phyloP scores from a whole-genome alignment of 2,113 vertebrate species.

The Cyanoderma ruficeps region DNA sequence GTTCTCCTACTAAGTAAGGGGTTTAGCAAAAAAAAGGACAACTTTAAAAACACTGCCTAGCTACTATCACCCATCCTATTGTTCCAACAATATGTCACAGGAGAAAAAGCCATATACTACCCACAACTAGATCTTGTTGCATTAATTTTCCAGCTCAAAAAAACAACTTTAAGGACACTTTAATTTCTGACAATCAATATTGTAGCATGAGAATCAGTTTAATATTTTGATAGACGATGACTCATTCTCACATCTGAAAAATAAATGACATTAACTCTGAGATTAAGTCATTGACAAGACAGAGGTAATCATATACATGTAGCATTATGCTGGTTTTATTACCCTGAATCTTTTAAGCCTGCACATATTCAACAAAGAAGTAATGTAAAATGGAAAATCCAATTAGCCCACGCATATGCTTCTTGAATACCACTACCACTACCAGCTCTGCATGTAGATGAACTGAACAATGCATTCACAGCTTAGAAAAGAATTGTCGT shows the following conservation, averaged over 20 bases:
- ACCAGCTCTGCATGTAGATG: constrained; percentile 11
- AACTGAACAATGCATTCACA: not conserved
- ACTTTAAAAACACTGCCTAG: not conserved
- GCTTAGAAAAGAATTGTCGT: not conserved
- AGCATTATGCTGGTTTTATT: constrained; percentile 52
- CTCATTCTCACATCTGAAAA: constrained; percentile 16
- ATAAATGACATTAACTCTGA: constrained; percentile 18
- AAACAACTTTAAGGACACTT: not conserved
- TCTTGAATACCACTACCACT: not conserved
- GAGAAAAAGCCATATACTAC: not conserved
- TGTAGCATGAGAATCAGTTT: not conserved
- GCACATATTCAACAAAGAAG: constrained; percentile 40
- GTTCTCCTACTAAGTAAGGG: not conserved
- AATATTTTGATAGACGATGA: constrained; percentile 13
- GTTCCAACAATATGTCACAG: not conserved
- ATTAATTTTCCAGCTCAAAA: not conserved
- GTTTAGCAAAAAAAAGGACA: not conserved
- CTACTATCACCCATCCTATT: not conserved
- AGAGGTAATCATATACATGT: constrained; percentile 17
- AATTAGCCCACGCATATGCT: constrained; percentile 53
- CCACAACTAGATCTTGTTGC: not conserved
- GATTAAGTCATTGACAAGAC: constrained; percentile 38
- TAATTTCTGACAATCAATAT: not conserved
- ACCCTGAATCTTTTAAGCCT: constrained; percentile 41
- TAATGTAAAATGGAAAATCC: constrained; percentile 58